Base-by-base conservation (phyloP, 2,888 invertebrate species). In the Geotrupes spiniger region DNA sequence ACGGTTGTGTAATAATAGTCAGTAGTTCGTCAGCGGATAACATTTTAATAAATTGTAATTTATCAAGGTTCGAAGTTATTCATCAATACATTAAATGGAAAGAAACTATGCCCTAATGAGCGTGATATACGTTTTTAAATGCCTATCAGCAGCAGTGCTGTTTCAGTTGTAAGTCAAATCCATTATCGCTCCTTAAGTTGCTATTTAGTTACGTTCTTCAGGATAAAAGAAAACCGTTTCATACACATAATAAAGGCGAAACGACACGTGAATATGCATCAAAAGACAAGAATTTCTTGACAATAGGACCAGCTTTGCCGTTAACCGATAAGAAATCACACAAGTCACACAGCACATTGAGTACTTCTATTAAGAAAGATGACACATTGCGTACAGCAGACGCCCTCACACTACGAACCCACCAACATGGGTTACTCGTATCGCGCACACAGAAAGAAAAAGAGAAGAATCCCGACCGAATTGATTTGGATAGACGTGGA, bases 401-500 rank as follows among this genome's bases (percentile, higher is more conserved):
- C 63, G 74, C 75, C 47, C 75, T 75, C 29, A 71, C 70, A 57
- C 69, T 82, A 63, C 82, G 83, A 69, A 79, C 81, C 44, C 77
- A 80, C 58, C 78, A 82, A 28, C 82, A 84, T 70, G 83, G 82
- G 56, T 76, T 85, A 53, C 85, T 87, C 65, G 82, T 89, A 55
- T 80, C 78, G 53, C 79, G 90, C 60, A 79, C 83, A 58, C 76
- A 79, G 60, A 84, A 86, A 66, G 92, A 92, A 66, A 85, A 87
- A 69, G 87, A 89, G 64, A 84, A 86, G 63, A 80, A 89, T 68
- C 91, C 92, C 9, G 94, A 95, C 71, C 80, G 92, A 64, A 89
- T 95, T 63, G 90, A 89, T 65, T 79, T 94, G 46, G 94, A 95
- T 72, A 81, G 89, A 63, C 76, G 89, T 46, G 92, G 92, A 21